Evolutionary conservation across 1,140 invertebrate genomes (phyloP), one percentile per base, ranked within the genome.

Genomic region (Spodoptera frugiperda): DNA sequence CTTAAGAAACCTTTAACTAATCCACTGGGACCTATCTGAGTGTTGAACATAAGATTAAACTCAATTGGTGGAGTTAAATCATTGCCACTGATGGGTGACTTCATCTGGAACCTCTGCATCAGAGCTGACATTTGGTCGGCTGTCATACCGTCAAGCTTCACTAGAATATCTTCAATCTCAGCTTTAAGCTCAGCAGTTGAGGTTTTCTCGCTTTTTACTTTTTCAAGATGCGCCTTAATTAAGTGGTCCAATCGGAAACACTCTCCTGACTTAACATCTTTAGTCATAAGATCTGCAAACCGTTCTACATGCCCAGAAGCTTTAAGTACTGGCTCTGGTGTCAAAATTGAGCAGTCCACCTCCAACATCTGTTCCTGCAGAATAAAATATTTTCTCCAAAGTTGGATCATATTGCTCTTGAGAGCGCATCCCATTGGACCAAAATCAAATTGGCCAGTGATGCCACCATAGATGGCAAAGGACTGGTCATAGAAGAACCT

Each of bases 241-340:
- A 99, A 95, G 95, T 99, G 99, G 94, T 99, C 99, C 30, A 99
- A 94, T 17, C 99, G 95, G 88, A 99, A 99, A 91, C 99, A 99
- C 89, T 99, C 99, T 8, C 99, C 99, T 81, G 95, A 98, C 89
- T 98, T 98, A 0, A 97, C 81, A 95, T 99, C 99, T 93, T 99
- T 99, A 0, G 99, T 99, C 99, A 99, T 99, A 57, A 99, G 96
- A 95, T 99, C 99, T 48, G 99, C 98, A 95, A 99, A 99, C 76
- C 99, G 96, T 85, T 99, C 99, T 0, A 99, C 99, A 94, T 99
- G 99, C 0, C 99, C 99, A 19, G 99, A 99, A 44, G 99, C 98
- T 96, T 99, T 99, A 1, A 99, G 94, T 6, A 99, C 99, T 19
- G 97, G 96, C 92, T 99, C 99, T 0, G 99, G 99, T 1, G 99